Conservation (phyloP, 2,888 invertebrate species). For the Itoplectis maculator region DNA sequence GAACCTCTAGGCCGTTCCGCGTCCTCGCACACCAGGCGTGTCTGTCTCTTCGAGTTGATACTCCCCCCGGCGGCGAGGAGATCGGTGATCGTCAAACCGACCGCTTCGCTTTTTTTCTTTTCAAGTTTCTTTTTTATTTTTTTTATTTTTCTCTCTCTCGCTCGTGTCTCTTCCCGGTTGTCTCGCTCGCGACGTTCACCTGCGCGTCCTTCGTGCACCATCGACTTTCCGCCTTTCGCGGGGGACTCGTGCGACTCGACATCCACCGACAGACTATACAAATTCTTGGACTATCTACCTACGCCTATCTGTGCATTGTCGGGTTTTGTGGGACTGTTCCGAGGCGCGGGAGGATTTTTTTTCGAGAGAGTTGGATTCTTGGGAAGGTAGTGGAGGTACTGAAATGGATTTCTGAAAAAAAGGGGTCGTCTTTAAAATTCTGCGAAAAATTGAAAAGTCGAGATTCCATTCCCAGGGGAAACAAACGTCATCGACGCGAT, state of each 20-base stretch:
- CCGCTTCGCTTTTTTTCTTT: slow-evolving; percentile 56
- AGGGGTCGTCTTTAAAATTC: neutral
- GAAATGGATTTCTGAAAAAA: too few species aligned
- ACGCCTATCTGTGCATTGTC: slow-evolving; percentile 11
- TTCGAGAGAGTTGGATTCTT: slow-evolving; percentile 2
- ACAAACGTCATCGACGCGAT: neutral
- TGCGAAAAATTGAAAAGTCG: neutral
- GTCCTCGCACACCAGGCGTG: slow-evolving; percentile 83
- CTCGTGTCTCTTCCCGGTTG: slow-evolving; percentile 41
- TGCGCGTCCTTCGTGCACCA: slow-evolving; percentile 68
- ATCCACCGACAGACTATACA: slow-evolving; percentile 31
- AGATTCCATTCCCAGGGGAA: neutral
- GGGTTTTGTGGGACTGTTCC: slow-evolving; percentile 11
- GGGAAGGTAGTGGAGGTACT: neutral
- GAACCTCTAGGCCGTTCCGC: slow-evolving; percentile 83
- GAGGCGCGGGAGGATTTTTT: neutral
- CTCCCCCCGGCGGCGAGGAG: slow-evolving; percentile 66
- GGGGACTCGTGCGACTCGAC: slow-evolving; percentile 21
- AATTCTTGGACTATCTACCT: slow-evolving; percentile 23
- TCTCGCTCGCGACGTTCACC: slow-evolving; percentile 58
- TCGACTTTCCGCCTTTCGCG: slow-evolving; percentile 66
- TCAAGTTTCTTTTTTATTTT: slow-evolving; percentile 24
- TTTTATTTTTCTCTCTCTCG: slow-evolving; percentile 46
- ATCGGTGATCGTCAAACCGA: slow-evolving; percentile 68
- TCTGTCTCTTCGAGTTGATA: slow-evolving; percentile 74